Conservation (phyloP, 2,113 vertebrate species). For the Bothrops jararaca region DNA sequence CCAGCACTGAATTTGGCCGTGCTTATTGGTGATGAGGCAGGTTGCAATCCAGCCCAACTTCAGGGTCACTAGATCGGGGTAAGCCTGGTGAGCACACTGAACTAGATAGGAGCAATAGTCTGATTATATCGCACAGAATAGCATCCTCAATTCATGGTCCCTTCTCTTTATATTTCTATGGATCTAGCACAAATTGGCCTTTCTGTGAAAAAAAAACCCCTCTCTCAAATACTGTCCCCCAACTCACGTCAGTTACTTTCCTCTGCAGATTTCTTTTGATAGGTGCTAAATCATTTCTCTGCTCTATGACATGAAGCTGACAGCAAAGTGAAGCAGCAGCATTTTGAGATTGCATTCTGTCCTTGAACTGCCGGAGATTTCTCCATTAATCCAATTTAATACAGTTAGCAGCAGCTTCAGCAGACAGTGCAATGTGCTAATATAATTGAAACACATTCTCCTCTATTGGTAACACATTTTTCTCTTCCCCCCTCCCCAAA, state of each 20-base stretch:
- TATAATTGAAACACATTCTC: neutral
- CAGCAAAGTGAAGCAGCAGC: constrained; percentile 46
- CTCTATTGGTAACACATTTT: neutral
- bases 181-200: neutral
- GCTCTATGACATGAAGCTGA: constrained; percentile 43
- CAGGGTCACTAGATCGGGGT: neutral
- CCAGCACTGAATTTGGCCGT: neutral
- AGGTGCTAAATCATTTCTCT: constrained; percentile 45
- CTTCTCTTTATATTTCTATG: neutral
- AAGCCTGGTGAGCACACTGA: neutral
- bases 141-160: neutral
- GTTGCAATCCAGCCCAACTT: neutral
- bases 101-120: neutral
- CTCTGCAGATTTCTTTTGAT: constrained; percentile 21
- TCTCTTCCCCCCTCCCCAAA: neutral
- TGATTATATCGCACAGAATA: neutral
- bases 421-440: constrained; percentile 40
- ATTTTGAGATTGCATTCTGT: constrained; percentile 42
- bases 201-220: neutral
- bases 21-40: neutral
- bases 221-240: neutral
- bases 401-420: constrained; percentile 14
- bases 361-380: constrained; percentile 46
- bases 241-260: neutral
- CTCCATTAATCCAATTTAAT: constrained; percentile 48